Base-by-base conservation (phyloP, 2,888 invertebrate species). In the Caprella mutica region DNA sequence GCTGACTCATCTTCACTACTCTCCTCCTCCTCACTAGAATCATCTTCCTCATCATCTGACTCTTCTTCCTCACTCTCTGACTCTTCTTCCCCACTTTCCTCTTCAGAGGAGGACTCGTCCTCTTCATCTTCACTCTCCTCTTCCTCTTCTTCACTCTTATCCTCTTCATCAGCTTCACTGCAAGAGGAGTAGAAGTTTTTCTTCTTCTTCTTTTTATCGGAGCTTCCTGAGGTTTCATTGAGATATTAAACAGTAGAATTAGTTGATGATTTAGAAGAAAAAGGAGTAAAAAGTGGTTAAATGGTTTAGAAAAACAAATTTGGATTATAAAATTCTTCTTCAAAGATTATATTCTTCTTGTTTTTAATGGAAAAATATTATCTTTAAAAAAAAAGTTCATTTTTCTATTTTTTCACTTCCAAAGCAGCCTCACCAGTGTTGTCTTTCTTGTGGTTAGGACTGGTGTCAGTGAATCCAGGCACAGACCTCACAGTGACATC, bases 401-500 rank as follows among this genome's bases (percentile, higher is more conserved):
- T 59, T 50, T 56, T 59, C 38, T 65, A 67, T 54, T 65, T 67
- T 58, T 65, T 65, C 5, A n/a, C n/a, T n/a, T n/a, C n/a, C n/a
- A n/a, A n/a, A n/a, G 65, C 23, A n/a, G 33, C 19, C 21, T 43
- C 23, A 57, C 59, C 53, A 9, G 74, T 70, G 12, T 76, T 72
- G 65, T 78, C 81, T 3, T 87, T 84, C 71, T 87, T 85, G 30
- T 23, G 48, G 29, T 48, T 48, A 30, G 48, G 48, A 21, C 48
- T 48, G 29, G 48, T 14, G 48, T 48, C 48, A 14, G 48, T 17
- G 48, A 48, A 48, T 17, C 30, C 48, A 17, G 48, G 48, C 3
- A 48, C 48, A 14, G 27, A 48, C n/a, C 94, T 77, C 0, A 86
- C 82, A 1, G 78, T 75, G 0, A 86, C 77, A 70, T 86, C 86